phyloP scores from a whole-genome alignment of 2,797 vertebrate genomes.

The Platalea minor region DNA sequence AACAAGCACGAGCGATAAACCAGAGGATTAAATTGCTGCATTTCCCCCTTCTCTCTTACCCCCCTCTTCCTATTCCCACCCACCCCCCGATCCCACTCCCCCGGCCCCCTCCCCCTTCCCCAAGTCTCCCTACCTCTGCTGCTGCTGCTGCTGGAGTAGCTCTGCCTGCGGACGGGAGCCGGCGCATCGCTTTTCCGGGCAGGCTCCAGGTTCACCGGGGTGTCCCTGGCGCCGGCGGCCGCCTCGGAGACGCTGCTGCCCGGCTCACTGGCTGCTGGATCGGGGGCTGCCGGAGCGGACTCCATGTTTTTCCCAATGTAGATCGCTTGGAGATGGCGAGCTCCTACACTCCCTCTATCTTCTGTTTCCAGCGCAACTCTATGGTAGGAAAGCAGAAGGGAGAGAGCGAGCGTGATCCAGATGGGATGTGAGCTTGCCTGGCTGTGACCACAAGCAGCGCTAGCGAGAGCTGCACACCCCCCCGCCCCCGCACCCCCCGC shows the following conservation, averaged over 20 bases:
- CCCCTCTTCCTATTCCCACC: constrained; percentile 13
- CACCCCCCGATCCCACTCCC: constrained; percentile 29
- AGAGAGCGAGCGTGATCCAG: constrained; percentile 65
- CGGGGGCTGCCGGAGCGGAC: constrained; percentile 95
- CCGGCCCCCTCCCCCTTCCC: constrained; percentile 8
- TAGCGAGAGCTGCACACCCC: constrained; percentile 80
- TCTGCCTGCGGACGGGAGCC: constrained; percentile 88
- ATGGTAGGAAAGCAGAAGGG: constrained; percentile 70
- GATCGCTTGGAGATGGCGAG: constrained; percentile 83
- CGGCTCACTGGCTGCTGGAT: constrained; percentile 92
- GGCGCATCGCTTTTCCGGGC: constrained; percentile 92
- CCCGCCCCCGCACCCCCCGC: constrained; percentile 55
- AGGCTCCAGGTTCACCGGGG: constrained; percentile 90
- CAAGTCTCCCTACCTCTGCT: constrained; percentile 83
- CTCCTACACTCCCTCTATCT: constrained; percentile 86
- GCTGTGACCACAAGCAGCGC: constrained; percentile 92
- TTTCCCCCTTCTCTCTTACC: constrained; percentile 22
- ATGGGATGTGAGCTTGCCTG: constrained; percentile 89
- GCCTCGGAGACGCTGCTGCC: constrained; percentile 92
- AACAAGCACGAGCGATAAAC: background rate
- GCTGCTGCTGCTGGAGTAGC: constrained; percentile 88
- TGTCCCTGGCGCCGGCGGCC: constrained; percentile 90
- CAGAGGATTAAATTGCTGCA: constrained; percentile 15
- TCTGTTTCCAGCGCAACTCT: constrained; percentile 91
- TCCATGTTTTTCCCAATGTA: constrained; percentile 91